A percentile compares a stretch with the other conserved stretches of the same genome.
Conservation (phyloP, 1,140 invertebrate genomes). For the Cotesia vestalis region DNA sequence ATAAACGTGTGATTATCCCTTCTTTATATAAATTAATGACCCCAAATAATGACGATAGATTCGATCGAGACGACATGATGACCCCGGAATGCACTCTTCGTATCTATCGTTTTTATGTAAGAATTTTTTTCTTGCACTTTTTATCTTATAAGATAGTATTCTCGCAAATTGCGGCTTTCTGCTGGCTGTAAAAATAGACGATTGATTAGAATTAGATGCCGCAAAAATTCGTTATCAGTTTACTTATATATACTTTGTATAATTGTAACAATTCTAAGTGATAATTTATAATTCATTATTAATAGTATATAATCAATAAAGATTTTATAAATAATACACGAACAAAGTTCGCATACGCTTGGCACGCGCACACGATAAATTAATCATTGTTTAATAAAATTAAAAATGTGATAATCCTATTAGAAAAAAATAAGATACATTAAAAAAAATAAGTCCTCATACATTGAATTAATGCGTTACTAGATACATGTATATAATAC, state of each 20-base stretch:
- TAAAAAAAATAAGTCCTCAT: constrained; percentile 49
- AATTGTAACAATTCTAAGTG: not conserved
- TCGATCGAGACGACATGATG: not conserved
- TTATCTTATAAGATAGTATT: no score
- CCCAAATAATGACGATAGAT: constrained; percentile 3
- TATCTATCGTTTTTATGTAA: no score
- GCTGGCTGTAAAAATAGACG: no score
- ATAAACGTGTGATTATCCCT: not conserved
- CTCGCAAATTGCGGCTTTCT: no score
- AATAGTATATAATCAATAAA: not conserved
- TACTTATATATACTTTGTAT: not conserved
- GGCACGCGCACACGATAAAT: constrained; percentile 33
- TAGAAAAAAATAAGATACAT: not conserved
- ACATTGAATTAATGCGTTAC: constrained; percentile 56
- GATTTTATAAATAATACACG: not conserved
- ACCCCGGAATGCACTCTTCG: not conserved
- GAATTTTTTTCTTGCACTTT: no score
- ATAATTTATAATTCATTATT: not conserved
- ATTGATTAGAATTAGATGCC: no score
- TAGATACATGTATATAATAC: constrained; percentile 54
- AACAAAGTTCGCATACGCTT: constrained; percentile 32
- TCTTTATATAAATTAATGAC: constrained; percentile 1
- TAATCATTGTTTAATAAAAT: not conserved
- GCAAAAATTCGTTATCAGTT: no score
- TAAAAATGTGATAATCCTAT: not conserved